These are phyloP conservation scores for Pygmarrhopalites habei DNA, from an alignment of 1,140 invertebrate species.

Conservation along the genomic window DNA sequence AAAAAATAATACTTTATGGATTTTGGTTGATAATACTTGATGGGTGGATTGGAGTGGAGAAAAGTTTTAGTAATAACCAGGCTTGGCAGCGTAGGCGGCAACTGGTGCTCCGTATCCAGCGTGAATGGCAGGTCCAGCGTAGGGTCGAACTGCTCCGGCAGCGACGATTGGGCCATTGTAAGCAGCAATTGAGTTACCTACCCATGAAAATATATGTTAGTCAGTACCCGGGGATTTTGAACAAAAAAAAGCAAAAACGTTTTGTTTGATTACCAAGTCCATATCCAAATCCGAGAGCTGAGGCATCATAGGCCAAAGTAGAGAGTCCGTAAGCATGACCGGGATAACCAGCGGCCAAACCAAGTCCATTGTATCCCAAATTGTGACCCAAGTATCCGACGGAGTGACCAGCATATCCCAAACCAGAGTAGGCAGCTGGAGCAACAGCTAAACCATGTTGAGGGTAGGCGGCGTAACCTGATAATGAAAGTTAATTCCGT, in stretches of 20 bases:
- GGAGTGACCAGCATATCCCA: neutral
- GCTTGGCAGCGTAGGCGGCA: neutral
- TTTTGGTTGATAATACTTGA: too few species aligned
- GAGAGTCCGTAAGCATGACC: conserved; percentile 1
- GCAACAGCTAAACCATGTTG: too few species aligned
- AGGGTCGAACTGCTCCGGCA: neutral
- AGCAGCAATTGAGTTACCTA: conserved; percentile 3
- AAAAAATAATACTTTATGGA: too few species aligned
- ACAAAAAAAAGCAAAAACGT: too few species aligned
- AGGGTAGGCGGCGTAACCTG: too few species aligned
- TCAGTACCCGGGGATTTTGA: too few species aligned
- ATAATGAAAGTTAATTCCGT: too few species aligned
- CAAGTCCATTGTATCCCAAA: neutral
- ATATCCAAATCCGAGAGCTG: neutral
- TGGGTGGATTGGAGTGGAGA: too few species aligned
- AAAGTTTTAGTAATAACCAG: conserved; percentile 6
- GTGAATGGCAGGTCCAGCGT: neutral
- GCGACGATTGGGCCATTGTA: conserved; percentile 4
- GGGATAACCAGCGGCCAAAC: neutral
- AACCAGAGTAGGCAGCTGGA: neutral
- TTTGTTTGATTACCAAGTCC: too few species aligned
- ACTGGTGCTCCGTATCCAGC: conserved; percentile 7
- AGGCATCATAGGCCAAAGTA: neutral
- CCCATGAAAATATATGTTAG: too few species aligned
- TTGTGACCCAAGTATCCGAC: too few species aligned